Evolutionary conservation across 2,888 invertebrate genomes (phyloP).

Genomic region (Cetonia aurata): DNA sequence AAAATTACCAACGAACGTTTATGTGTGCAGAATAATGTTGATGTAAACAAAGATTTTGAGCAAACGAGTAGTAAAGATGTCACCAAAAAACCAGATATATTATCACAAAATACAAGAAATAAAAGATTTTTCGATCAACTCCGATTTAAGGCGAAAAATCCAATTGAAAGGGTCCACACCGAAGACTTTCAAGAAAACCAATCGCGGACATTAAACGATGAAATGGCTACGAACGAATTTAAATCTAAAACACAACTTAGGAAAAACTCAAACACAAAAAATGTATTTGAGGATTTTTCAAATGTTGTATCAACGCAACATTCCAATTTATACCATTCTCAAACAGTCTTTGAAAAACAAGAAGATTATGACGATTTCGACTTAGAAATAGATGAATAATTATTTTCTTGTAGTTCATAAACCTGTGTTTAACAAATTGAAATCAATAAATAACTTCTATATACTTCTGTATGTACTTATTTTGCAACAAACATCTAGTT

Average conservation of each 20-base stretch:
- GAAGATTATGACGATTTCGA: slow-evolving; percentile 70
- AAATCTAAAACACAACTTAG: slow-evolving; percentile 29
- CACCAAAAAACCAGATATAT: neutral
- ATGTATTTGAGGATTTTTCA: too few relatives aligned
- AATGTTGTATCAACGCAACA: too few relatives aligned
- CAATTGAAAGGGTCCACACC: neutral
- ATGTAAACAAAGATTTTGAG: neutral
- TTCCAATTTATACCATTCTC: slow-evolving; percentile 4
- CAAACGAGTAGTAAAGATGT: neutral
- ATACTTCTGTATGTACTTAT: too few relatives aligned
- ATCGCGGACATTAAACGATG: neutral
- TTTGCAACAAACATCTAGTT: too few relatives aligned
- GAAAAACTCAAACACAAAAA: too few relatives aligned
- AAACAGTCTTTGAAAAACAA: slow-evolving; percentile 66
- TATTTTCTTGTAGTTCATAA: too few relatives aligned
- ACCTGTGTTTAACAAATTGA: too few relatives aligned
- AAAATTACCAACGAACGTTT: neutral
- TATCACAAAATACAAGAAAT: slow-evolving; percentile 19
- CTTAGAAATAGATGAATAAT: slow-evolving; percentile 54
- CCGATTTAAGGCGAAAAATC: slow-evolving; percentile 12
- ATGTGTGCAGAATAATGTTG: neutral
- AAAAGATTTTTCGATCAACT: slow-evolving; percentile 2
- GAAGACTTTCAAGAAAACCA: neutral
- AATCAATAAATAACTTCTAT: too few relatives aligned
- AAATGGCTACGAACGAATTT: slow-evolving; percentile 8